A percentile compares a stretch with the other conserved stretches of the same genome.
Evolutionary conservation across 2,113 vertebrate genomes (phyloP).

Genomic region (Aspiorhynchus laticeps): DNA sequence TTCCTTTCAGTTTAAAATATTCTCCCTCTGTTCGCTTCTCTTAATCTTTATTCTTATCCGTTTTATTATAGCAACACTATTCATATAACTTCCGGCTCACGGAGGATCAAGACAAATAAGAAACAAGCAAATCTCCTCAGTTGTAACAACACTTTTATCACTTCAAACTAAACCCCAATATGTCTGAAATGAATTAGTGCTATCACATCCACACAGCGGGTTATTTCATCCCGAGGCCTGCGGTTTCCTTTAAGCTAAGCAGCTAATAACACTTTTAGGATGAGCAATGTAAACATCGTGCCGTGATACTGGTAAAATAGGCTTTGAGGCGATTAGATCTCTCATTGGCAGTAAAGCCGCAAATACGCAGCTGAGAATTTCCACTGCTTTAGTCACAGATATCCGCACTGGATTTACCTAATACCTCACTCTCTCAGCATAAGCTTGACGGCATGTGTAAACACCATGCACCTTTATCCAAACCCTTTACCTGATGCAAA

Average conservation of each 20-base stretch:
- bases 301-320: constrained; percentile 54
- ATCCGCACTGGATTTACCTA: constrained; percentile 44
- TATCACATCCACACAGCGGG: constrained; percentile 48
- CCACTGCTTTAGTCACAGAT: constrained; percentile 37
- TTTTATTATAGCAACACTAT: constrained; percentile 50
- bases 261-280: constrained; percentile 56
- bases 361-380: constrained; percentile 31
- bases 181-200: constrained; percentile 51
- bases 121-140: constrained; percentile 39
- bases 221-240: constrained; percentile 45
- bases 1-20: background rate
- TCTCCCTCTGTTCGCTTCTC: background rate
- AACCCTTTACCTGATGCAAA: constrained; percentile 11
- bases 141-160: constrained; percentile 38
- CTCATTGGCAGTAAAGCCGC: constrained; percentile 48
- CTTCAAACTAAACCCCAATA: constrained; percentile 45
- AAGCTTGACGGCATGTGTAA: constrained; percentile 36
- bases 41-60: background rate
- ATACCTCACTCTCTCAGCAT: constrained; percentile 36
- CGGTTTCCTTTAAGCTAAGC: constrained; percentile 45
- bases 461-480: constrained; percentile 20
- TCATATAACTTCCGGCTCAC: constrained; percentile 9
- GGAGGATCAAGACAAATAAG: constrained; percentile 22
- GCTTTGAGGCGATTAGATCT: constrained; percentile 58
- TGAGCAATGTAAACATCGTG: constrained; percentile 51